Percentiles rank a stretch among this genome's conserved stretches.
These are phyloP conservation scores for Myodes glareolus DNA, from an alignment of 2,113 vertebrate species.

Conservation along the genomic window DNA sequence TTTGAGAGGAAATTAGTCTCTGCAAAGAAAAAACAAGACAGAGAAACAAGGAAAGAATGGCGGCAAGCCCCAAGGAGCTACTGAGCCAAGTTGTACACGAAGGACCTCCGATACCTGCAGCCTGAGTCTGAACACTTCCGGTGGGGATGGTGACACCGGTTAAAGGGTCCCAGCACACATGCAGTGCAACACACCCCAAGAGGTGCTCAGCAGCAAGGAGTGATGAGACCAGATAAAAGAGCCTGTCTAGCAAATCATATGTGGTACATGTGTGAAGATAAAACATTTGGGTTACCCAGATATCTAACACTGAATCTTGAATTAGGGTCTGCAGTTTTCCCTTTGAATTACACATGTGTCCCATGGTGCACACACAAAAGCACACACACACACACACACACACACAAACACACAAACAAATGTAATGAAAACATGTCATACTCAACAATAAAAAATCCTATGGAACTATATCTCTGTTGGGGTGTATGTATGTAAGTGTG, in stretches of 20 bases:
- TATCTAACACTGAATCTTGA: constrained; percentile 1
- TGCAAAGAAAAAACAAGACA: not conserved
- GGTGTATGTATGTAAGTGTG: not conserved
- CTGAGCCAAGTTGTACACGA: not conserved
- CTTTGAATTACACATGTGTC: not conserved
- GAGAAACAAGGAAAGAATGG: not conserved
- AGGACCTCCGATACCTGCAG: not conserved
- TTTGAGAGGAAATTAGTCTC: not conserved
- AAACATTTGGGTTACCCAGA: constrained; percentile 26
- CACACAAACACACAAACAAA: not conserved
- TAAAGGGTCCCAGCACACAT: constrained; percentile 2
- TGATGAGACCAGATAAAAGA: constrained; percentile 32
- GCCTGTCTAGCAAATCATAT: not conserved
- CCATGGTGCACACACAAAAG: not conserved
- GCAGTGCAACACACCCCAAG: not conserved
- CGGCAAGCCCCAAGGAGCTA: constrained; percentile 16
- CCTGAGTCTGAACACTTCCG: not conserved
- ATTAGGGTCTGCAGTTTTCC: not conserved
- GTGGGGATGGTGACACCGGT: not conserved
- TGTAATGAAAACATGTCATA: not conserved
- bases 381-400: not conserved
- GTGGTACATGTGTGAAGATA: not conserved
- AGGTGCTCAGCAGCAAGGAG: not conserved
- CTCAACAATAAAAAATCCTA: not conserved
- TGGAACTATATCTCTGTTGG: not conserved